Conservation (phyloP, 2,113 vertebrate species). For the Empidonax alnorum region DNA sequence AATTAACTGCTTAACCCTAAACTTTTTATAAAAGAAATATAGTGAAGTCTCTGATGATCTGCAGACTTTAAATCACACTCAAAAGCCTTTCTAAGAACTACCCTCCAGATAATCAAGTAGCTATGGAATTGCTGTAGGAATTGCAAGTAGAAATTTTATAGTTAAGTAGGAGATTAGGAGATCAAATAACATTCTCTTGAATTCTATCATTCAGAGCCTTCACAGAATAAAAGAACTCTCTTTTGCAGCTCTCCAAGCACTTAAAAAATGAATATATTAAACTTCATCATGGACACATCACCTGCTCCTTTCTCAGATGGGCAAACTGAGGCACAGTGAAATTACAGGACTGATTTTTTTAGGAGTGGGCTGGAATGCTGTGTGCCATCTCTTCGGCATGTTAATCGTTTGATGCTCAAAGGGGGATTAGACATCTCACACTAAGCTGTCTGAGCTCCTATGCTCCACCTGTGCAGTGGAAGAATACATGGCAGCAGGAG, state of each 20-base stretch:
- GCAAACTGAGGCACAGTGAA: not conserved
- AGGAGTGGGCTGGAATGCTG: not conserved
- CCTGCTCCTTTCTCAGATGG: not conserved
- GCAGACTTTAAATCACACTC: not conserved
- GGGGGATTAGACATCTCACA: not conserved
- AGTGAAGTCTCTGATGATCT: not conserved
- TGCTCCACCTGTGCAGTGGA: not conserved
- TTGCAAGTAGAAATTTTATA: not conserved
- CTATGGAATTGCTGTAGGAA: not conserved
- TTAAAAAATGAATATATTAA: not conserved
- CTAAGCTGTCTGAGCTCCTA: not conserved
- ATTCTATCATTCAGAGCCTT: not conserved
- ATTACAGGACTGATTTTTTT: not conserved
- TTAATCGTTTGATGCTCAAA: not conserved
- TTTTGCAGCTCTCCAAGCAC: not conserved
- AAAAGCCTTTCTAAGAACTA: not conserved
- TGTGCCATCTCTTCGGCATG: not conserved
- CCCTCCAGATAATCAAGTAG: not conserved
- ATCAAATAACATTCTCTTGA: conserved; percentile 3
- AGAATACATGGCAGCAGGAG: not conserved
- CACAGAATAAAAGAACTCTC: not conserved
- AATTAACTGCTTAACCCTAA: not conserved
- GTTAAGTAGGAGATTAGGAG: not conserved
- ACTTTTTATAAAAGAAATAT: conserved; percentile 8
- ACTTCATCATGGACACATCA: not conserved